These are phyloP conservation scores for Pseudomyrmex pallidus DNA, from an alignment of 1,140 invertebrate genomes.

Conservation along the genomic window DNA sequence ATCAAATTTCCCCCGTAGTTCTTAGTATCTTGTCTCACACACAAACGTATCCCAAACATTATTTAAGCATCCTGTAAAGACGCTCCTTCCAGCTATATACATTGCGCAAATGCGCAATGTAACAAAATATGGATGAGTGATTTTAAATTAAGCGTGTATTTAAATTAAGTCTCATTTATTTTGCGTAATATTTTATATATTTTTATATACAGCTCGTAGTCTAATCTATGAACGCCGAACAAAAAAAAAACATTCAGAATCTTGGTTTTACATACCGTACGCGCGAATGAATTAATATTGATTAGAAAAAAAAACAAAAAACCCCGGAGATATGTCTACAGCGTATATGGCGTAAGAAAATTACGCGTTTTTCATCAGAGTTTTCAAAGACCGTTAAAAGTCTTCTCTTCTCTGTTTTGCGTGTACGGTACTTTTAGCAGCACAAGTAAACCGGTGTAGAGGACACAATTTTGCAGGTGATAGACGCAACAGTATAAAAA, in stretches of 20 bases:
- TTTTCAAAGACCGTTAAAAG: neutral
- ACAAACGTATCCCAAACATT: too few relatives aligned
- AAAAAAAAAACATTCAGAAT: constrained; percentile 13
- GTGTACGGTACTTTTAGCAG: constrained; percentile 4
- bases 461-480: constrained; percentile 42
- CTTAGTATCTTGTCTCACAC: too few relatives aligned
- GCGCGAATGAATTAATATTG: neutral
- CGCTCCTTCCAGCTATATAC: too few relatives aligned
- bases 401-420: neutral
- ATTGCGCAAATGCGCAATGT: too few relatives aligned
- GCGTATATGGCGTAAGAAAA: neutral
- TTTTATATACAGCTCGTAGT: constrained; percentile 51
- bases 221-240: constrained; percentile 32
- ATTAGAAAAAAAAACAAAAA: too few relatives aligned
- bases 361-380: neutral
- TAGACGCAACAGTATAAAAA: constrained; percentile 44
- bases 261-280: neutral
- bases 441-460: neutral
- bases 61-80: too few relatives aligned
- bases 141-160: constrained; percentile 33
- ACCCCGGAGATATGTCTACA: neutral
- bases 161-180: constrained; percentile 59
- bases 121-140: neutral
- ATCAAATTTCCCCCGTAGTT: too few relatives aligned
- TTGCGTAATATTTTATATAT: constrained; percentile 53